Evolutionary conservation across 2,113 vertebrate genomes (phyloP).

Genomic region (Menura novaehollandiae): DNA sequence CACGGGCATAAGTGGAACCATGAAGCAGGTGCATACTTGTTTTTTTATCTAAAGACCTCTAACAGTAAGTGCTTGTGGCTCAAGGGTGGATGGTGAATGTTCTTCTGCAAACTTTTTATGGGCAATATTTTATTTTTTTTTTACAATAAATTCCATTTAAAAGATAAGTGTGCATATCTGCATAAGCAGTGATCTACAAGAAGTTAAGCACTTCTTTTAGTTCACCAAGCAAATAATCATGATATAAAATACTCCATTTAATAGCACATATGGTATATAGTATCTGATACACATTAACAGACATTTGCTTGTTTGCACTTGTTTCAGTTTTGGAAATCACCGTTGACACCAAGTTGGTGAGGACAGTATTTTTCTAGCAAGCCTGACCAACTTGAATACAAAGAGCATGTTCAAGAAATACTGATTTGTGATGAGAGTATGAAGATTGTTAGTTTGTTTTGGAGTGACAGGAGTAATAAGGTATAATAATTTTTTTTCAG

Average conservation of each 20-base stretch:
- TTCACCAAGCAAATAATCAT: not conserved
- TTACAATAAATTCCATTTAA: not conserved
- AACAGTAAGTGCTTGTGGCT: not conserved
- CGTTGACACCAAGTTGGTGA: not conserved
- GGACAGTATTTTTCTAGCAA: not conserved
- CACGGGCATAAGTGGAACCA: not conserved
- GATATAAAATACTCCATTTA: not conserved
- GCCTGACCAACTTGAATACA: not conserved
- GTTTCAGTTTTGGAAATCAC: not conserved
- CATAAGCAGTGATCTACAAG: not conserved
- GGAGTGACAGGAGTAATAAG: not conserved
- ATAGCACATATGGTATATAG: not conserved
- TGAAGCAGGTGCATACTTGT: not conserved
- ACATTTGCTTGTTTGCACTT: not conserved
- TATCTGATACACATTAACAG: not conserved
- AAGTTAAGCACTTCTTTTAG: not conserved
- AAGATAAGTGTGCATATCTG: not conserved
- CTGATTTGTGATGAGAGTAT: not conserved
- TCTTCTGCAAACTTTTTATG: not conserved
- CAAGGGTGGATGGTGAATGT: not conserved
- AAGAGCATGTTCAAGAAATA: not conserved
- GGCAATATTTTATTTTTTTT: not conserved
- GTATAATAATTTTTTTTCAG: not conserved
- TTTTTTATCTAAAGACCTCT: not conserved
- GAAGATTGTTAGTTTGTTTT: not conserved